phyloP scores from a whole-genome alignment of 2,888 invertebrate genomes.

The Carcina quercana region DNA sequence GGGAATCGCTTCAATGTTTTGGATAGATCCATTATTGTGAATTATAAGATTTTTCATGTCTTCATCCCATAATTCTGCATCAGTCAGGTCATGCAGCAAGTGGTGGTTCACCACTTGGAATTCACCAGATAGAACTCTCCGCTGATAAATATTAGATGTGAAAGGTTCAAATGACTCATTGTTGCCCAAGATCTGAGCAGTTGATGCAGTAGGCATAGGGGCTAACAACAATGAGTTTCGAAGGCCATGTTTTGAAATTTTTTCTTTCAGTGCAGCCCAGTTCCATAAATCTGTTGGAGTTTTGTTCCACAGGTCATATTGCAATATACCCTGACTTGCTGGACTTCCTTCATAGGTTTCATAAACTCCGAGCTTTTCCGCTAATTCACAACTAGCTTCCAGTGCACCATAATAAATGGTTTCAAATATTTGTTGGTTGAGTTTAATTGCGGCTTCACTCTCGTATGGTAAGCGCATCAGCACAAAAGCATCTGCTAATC shows the following conservation, averaged over 20 bases:
- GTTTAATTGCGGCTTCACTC: constrained; percentile 85
- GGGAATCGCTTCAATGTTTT: constrained; percentile 89
- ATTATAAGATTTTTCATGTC: constrained; percentile 96
- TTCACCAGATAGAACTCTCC: constrained; percentile 96
- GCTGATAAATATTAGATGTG: constrained; percentile 96
- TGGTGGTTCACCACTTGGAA: constrained; percentile 98
- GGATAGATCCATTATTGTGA: constrained; percentile 93
- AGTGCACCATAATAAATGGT: constrained; percentile 98
- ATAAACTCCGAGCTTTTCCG: constrained; percentile 88
- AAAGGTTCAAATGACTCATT: constrained; percentile 99
- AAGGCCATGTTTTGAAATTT: constrained; percentile 91
- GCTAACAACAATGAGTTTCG: constrained; percentile 95
- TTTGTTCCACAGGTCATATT: constrained; percentile 98
- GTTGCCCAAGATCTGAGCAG: constrained; percentile 99
- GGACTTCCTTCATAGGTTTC: constrained; percentile 94
- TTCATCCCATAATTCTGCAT: constrained; percentile 93
- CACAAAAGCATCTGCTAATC: constrained; percentile 97
- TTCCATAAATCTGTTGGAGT: constrained; percentile 91
- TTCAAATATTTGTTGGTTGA: constrained; percentile 98
- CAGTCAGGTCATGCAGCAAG: constrained; percentile 93
- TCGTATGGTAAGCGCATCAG: constrained; percentile 95
- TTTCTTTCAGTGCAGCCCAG: constrained; percentile 87
- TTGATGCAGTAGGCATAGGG: constrained; percentile 99
- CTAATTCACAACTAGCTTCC: constrained; percentile 96
- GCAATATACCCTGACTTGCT: constrained; percentile 95